These are phyloP conservation scores for Lasioglossum leucozonium DNA, from an alignment of 2,888 invertebrate genomes.

Conservation along the genomic window DNA sequence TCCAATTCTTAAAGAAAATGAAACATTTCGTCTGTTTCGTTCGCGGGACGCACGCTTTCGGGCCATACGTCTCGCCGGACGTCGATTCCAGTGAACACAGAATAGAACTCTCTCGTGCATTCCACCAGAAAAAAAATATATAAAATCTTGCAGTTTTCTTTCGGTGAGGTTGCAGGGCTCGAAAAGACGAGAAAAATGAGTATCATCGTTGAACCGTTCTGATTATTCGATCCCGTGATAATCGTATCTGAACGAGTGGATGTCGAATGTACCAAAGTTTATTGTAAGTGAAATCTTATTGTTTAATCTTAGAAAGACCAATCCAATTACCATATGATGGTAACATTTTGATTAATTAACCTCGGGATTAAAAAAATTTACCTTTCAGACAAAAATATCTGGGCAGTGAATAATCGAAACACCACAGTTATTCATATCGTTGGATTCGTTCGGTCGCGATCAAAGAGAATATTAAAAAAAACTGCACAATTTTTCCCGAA, in stretches of 20 bases:
- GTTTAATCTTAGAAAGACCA: not conserved
- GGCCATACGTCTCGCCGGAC: not conserved
- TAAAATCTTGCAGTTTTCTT: not conserved
- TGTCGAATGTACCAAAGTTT: no score
- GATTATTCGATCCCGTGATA: not conserved
- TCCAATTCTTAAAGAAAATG: not conserved
- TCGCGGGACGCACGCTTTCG: not conserved
- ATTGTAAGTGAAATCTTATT: not conserved
- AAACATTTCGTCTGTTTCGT: not conserved
- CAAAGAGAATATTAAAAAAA: not conserved
- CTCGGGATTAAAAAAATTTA: not conserved
- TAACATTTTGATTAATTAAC: not conserved
- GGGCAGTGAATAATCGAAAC: not conserved
- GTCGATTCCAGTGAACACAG: not conserved
- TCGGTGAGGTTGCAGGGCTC: not conserved
- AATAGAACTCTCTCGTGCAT: not conserved
- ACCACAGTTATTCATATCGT: not conserved
- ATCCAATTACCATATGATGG: not conserved
- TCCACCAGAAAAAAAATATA: not conserved
- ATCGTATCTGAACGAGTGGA: not conserved
- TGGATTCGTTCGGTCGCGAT: not conserved
- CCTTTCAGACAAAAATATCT: not conserved
- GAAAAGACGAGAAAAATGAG: not conserved
- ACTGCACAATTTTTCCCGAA: not conserved
- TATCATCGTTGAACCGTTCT: not conserved